Percentiles rank a stretch among this genome's conserved stretches.
Conservation (phyloP, 1,140 invertebrate genomes). For the Bacillus rossius region DNA sequence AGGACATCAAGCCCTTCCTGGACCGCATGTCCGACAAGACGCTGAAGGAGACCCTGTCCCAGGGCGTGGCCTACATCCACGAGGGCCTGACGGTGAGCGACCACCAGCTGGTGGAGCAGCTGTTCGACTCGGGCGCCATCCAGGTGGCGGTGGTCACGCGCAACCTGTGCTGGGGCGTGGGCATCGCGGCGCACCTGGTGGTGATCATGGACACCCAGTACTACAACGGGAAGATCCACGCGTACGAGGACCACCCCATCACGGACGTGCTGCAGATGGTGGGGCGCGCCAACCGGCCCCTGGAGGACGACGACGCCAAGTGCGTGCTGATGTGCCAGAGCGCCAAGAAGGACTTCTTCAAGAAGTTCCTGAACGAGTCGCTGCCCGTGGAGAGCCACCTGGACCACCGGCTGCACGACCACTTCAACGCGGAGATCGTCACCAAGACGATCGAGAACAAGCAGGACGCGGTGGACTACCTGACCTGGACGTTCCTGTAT, state of each 20-base stretch:
- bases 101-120: slow-evolving; percentile 81
- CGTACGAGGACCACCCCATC: slow-evolving; percentile 97
- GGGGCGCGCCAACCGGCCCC: slow-evolving; percentile 83
- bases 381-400: slow-evolving; percentile 96
- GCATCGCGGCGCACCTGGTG: slow-evolving; percentile 84
- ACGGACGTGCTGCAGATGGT: slow-evolving; percentile 98
- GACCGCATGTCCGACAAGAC: slow-evolving; percentile 85
- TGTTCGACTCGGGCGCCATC: slow-evolving; percentile 90
- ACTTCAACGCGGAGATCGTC: slow-evolving; percentile 99
- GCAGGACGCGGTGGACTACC: slow-evolving; percentile 98
- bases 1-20: slow-evolving; percentile 83
- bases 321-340: slow-evolving; percentile 96
- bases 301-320: slow-evolving; percentile 90
- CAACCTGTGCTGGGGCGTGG: slow-evolving; percentile 89
- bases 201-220: slow-evolving; percentile 97
- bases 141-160: slow-evolving; percentile 91
- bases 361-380: slow-evolving; percentile 97
- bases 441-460: slow-evolving; percentile 99
- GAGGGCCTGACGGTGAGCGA: slow-evolving; percentile 86
- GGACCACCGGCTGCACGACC: slow-evolving; percentile 96
- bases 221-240: slow-evolving; percentile 92
- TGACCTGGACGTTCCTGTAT: slow-evolving; percentile 99
- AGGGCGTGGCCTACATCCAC: slow-evolving; percentile 96
- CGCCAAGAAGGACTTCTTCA: slow-evolving; percentile 98
- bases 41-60: slow-evolving; percentile 76